Conservation (phyloP, 2,113 vertebrate genomes). For the Azemiops feae region DNA sequence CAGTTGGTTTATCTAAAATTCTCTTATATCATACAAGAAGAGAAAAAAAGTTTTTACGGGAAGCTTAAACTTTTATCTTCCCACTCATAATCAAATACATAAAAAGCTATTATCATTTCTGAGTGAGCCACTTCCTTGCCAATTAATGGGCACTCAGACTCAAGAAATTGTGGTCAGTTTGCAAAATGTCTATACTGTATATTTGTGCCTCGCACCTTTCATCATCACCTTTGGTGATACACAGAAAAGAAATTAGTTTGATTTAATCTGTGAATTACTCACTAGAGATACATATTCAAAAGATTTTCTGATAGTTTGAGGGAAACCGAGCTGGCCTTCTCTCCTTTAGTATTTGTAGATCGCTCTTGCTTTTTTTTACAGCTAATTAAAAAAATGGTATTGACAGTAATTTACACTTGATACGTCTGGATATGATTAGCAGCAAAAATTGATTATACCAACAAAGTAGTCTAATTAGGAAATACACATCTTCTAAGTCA, state of each 20-base stretch:
- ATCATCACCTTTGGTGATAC: neutral
- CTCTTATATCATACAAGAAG: neutral
- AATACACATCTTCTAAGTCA: neutral
- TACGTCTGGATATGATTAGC: neutral
- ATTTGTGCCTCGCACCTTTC: neutral
- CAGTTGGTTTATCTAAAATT: neutral
- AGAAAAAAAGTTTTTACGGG: neutral
- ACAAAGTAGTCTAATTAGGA: neutral
- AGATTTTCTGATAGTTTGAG: neutral
- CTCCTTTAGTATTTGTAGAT: neutral
- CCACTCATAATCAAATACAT: neutral
- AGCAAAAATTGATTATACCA: constrained; percentile 8
- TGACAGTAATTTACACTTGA: constrained; percentile 3
- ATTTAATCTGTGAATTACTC: neutral
- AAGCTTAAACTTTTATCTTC: neutral
- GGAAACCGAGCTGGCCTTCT: neutral
- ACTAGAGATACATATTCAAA: neutral
- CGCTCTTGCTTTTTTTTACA: neutral
- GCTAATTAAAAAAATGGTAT: neutral
- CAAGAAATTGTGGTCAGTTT: neutral
- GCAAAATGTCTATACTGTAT: neutral
- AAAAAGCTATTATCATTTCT: neutral
- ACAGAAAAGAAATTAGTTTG: constrained; percentile 1
- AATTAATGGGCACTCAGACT: neutral
- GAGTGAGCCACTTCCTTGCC: neutral